Percentiles rank a stretch among this genome's conserved stretches.
Evolutionary conservation across 2,888 invertebrate genomes (phyloP).

Genomic region (Himalopsyche tibetana): DNA sequence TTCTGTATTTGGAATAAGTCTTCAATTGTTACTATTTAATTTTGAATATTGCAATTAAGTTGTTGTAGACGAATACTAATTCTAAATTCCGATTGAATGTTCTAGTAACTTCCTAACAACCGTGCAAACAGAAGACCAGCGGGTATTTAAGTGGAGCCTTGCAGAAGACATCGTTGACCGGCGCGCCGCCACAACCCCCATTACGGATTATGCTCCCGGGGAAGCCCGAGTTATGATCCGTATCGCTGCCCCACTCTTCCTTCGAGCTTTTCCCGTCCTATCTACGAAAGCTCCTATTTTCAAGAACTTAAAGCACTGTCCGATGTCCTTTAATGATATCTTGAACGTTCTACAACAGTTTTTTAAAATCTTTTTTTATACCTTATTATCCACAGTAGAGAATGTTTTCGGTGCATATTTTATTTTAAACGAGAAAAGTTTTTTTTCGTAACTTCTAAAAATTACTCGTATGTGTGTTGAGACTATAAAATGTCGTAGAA

Average conservation of each 20-base stretch:
- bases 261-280: constrained; percentile 43
- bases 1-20: no score
- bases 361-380: background rate
- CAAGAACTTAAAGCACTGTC: constrained; percentile 40
- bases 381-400: no score
- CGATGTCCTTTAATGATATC: constrained; percentile 39
- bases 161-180: constrained; percentile 50
- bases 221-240: constrained; percentile 54
- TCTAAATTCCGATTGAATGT: background rate
- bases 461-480: no score
- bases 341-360: constrained; percentile 36
- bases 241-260: constrained; percentile 45
- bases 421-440: no score
- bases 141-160: constrained; percentile 45
- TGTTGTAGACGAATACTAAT: background rate
- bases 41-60: no score
- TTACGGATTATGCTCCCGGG: constrained; percentile 49
- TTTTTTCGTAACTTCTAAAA: no score
- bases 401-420: no score
- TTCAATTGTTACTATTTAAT: no score
- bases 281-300: constrained; percentile 33
- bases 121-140: constrained; percentile 9
- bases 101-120: background rate
- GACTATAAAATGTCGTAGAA: no score
- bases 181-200: constrained; percentile 42